Percentiles rank a stretch among this genome's conserved stretches.
phyloP scores from a whole-genome alignment of 2,888 invertebrate genomes.

The Strigamia crassipes region DNA sequence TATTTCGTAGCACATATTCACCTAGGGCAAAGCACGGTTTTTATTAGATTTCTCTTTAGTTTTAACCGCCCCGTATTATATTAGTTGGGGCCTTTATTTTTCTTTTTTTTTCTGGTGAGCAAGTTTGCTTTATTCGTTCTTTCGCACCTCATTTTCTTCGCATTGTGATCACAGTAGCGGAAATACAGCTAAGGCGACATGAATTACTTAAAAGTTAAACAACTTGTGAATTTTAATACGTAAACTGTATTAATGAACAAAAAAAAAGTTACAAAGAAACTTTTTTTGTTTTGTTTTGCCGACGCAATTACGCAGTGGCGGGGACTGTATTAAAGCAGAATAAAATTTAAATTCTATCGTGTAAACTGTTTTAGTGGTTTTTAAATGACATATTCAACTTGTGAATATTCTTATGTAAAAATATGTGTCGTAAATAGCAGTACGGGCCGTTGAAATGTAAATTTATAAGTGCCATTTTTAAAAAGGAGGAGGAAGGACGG shows the following conservation, averaged over 20 bases:
- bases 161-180: constrained; percentile 43
- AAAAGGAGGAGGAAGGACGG: not conserved
- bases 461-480: constrained; percentile 22
- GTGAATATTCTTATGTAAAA: constrained; percentile 1
- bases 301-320: not conserved
- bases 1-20: constrained; percentile 37
- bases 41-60: constrained; percentile 42
- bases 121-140: constrained; percentile 41
- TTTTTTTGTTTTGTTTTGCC: not conserved
- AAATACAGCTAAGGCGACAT: constrained; percentile 14
- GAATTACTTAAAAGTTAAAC: constrained; percentile 34
- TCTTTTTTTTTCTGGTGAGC: not conserved
- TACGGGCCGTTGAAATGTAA: constrained; percentile 20
- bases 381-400: constrained; percentile 11
- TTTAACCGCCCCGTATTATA: constrained; percentile 23
- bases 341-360: not conserved
- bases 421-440: not conserved
- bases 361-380: constrained; percentile 15
- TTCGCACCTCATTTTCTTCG: constrained; percentile 45
- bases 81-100: not conserved
- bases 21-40: constrained; percentile 32
- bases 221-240: constrained; percentile 33
- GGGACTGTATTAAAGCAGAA: not conserved
- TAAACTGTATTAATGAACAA: constrained; percentile 21
- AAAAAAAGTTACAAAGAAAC: not conserved